Evolutionary conservation across 2,888 invertebrate species (phyloP).

Genomic region (Xestia ashworthii): DNA sequence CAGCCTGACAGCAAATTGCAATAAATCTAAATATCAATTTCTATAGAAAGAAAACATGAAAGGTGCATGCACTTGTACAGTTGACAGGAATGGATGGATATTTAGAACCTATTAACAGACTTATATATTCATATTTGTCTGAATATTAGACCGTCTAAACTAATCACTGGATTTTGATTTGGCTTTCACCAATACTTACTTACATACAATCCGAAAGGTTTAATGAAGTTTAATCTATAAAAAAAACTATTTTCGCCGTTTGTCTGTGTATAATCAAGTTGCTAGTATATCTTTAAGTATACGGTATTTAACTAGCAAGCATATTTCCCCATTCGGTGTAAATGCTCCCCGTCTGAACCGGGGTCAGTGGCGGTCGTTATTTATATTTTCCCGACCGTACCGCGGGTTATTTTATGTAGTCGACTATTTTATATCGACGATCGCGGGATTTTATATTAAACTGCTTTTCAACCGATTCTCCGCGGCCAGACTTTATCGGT

Average conservation of each 20-base stretch:
- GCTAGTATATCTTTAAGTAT: neutral
- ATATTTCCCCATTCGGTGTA: constrained; percentile 56
- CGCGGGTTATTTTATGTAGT: constrained; percentile 67
- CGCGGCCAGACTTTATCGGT: constrained; percentile 50
- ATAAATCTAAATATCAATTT: no score
- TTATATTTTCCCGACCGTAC: constrained; percentile 71
- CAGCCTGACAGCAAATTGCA: no score
- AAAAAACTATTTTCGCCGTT: neutral
- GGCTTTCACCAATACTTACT: no score
- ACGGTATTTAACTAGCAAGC: neutral
- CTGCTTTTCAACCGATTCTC: constrained; percentile 57
- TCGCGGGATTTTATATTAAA: constrained; percentile 67
- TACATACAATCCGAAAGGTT: no score
- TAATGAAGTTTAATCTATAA: neutral
- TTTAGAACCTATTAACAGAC: no score
- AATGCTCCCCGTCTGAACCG: constrained; percentile 42
- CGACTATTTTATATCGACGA: constrained; percentile 67
- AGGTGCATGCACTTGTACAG: neutral
- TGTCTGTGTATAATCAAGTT: neutral
- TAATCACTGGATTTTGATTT: no score
- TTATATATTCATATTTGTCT: no score
- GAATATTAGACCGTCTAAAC: no score
- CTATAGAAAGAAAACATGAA: neutral
- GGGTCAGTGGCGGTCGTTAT: constrained; percentile 73
- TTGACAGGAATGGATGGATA: no score